Evolutionary conservation across 2,888 invertebrate species (phyloP), one percentile per base, ranked within the genome.

Genomic region (Drosophila testacea): DNA sequence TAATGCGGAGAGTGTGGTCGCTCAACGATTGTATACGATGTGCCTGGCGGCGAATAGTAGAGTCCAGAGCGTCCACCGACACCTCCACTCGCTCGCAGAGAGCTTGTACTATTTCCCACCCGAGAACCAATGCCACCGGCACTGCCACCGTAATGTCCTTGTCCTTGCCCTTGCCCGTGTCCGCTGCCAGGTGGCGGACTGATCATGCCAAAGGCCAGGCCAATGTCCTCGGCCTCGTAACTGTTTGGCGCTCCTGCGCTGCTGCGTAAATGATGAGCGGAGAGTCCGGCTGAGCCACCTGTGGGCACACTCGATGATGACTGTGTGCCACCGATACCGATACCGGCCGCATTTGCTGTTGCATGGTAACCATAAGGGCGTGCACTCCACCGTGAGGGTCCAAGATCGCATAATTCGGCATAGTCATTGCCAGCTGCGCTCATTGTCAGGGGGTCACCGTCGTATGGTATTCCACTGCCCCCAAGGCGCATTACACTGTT

Each of bases 41-140:
- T 97, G 73, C 97, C 97, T 32, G 97, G 97, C 64, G 97, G 97
- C 77, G 97, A 97, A 93, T 97, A 97, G 93, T 97, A 97, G 76
- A 95, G 94, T 77, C 96, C 95, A 78, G 96, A 94, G 51, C 95
- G 94, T 76, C 94, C 94, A 22, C 78, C 89, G 27, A 22, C 22
- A 22, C 94, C 94, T 16, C 78, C 89, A 22, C 84, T 73, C 32
- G 94, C 94, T 82, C 95, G 93, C 61, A 93, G 78, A 54, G 93
- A 93, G 77, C 91, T 93, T 9, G 93, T 93, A 75, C 93, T 92
- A 72, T 92, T 93, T 75, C 91, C 92, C 57, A 93, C 92, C 44
- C 84, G 84, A 27, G 84, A 77, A 2, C 78, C 78, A 63, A 74
- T 74, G 28, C 70, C 70, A 30, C 69, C 74, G 59, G 76, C 69